A percentile compares a stretch with the other conserved stretches of the same genome.
phyloP scores from a whole-genome alignment of 2,797 vertebrate species.

The Sebastes goodei region DNA sequence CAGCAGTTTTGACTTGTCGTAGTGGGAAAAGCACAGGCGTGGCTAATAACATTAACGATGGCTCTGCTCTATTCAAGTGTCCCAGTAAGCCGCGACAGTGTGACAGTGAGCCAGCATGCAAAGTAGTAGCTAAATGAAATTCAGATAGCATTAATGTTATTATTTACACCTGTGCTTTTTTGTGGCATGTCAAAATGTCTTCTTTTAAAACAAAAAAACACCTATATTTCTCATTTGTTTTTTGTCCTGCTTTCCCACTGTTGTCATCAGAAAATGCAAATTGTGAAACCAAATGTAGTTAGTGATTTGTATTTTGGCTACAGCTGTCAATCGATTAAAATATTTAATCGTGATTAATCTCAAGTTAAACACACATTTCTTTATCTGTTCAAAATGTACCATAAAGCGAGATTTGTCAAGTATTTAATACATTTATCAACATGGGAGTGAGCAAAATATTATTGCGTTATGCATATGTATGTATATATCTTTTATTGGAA shows the following conservation, averaged over 20 bases:
- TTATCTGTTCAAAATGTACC: too few relatives aligned
- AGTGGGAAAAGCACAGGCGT: not conserved
- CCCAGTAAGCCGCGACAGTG: not conserved
- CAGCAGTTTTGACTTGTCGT: not conserved
- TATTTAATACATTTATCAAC: too few relatives aligned
- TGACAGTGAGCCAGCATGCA: not conserved
- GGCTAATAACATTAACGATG: not conserved
- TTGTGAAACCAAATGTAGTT: not conserved
- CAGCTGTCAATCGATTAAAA: too few relatives aligned
- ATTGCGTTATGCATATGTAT: too few relatives aligned
- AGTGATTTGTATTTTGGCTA: too few relatives aligned
- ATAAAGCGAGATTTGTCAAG: too few relatives aligned
- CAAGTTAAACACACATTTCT: too few relatives aligned
- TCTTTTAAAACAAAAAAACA: too few relatives aligned
- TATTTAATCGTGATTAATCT: too few relatives aligned
- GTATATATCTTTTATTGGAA: too few relatives aligned
- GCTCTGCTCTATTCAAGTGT: not conserved
- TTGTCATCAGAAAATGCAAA: not conserved
- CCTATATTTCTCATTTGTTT: not conserved
- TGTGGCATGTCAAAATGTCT: not conserved
- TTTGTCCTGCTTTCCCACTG: not conserved
- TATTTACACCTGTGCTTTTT: not conserved
- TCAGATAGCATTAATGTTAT: not conserved
- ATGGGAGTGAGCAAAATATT: too few relatives aligned
- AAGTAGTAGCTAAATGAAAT: not conserved